These are phyloP conservation scores for Rhinichthys osculus DNA, from an alignment of 2,797 vertebrate genomes.

Conservation along the genomic window DNA sequence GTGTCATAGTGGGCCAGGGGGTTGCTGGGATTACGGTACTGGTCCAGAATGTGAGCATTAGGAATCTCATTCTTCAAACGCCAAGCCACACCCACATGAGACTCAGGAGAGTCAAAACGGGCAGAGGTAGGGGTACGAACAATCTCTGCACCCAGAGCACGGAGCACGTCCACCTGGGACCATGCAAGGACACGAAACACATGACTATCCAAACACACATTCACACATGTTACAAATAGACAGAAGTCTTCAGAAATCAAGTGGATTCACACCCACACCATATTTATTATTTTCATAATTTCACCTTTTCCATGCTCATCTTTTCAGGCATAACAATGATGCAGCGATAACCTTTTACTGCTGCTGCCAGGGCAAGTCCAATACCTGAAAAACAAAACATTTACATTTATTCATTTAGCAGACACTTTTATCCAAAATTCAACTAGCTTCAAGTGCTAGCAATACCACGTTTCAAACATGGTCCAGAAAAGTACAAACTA, in stretches of 20 bases:
- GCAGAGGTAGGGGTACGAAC: constrained; percentile 93
- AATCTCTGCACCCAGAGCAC: constrained; percentile 94
- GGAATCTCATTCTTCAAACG: constrained; percentile 94
- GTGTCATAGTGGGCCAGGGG: constrained; percentile 94
- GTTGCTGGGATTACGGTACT: constrained; percentile 98
- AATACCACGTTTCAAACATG: not conserved
- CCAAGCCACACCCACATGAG: constrained; percentile 97
- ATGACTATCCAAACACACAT: not conserved
- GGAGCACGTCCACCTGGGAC: constrained; percentile 90
- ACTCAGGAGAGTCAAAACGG: constrained; percentile 95
- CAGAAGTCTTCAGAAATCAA: not conserved
- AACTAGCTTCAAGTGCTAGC: not conserved
- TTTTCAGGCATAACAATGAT: constrained; percentile 99
- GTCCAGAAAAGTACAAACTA: not conserved
- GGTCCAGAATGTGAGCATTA: constrained; percentile 94
- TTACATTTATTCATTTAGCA: not conserved
- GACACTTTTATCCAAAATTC: not conserved
- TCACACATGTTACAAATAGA: not conserved
- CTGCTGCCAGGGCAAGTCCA: constrained; percentile 91
- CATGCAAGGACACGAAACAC: not conserved
- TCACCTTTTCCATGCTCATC: constrained; percentile 98
- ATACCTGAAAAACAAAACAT: constrained; percentile 80
- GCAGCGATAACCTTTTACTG: constrained; percentile 96
- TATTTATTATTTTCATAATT: not conserved
- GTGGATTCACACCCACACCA: not conserved